Evolutionary conservation across 2,113 vertebrate genomes (phyloP), one percentile per base, ranked within the genome.

Genomic region (Podarcis raffonei): DNA sequence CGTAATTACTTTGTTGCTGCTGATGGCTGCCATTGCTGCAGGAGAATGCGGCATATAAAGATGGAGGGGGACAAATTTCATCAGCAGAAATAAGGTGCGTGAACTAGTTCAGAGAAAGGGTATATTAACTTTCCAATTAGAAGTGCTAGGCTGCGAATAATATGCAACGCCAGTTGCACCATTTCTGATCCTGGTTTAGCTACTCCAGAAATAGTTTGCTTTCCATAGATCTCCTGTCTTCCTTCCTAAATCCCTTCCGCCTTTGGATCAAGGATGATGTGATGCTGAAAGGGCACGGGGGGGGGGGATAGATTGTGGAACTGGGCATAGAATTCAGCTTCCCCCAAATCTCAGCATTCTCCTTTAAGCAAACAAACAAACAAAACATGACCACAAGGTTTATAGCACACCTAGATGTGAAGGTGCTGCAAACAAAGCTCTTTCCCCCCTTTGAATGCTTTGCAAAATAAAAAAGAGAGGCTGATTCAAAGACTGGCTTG

Each of bases 1-100:
- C 86, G 80, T 90, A 92, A 87, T 84, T 85, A 32, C 16, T 48
- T 48, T 77, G 6, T 42, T 94, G n/a, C 23, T 87, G 71, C 6
- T 87, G 71, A 86, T 59, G 68, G 65, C 81, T 79, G 74, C 85
- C 1, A 53, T 85, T 76, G 81, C 1, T 92, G 5, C 7, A 85
- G 27, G 88, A 82, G 66, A 42, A 53, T 53, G 37, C 35, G 35
- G 9, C 62, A 27, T 25, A 68, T 59, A 83, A 79, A 83, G 81
- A 83, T 68, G 81, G 32, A 83, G 13, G 72, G n/a, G 16, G 20
- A 48, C 5, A 87, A 48, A 2, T 86, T 86, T 89, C 74, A 82
- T 82, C 84, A 82, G 71, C 11, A 42, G 57, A 88, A 75, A 83
- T 57, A 78, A 69, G 8, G n/a, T 65, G 8, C 8, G 42, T 77